Evolutionary conservation across 2,888 invertebrate genomes (phyloP), one percentile per base, ranked within the genome.

Genomic region (Leucoptera coffeella): DNA sequence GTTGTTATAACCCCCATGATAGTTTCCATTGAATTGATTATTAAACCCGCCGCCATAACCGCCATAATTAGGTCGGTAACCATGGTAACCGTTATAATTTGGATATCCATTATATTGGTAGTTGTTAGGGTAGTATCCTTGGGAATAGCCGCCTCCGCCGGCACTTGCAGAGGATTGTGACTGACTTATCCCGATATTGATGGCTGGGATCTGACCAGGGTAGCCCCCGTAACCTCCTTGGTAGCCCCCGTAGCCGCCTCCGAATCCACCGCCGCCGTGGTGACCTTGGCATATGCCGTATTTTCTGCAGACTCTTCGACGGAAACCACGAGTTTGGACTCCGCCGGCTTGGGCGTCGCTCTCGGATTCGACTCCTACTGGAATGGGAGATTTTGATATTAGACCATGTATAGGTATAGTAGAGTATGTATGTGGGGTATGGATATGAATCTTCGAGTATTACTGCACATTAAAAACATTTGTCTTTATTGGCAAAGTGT

Each of bases 121-220:
- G 35, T 59, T 59, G 31, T 51, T 49, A 2, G 60, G 60, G 27
- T 43, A 47, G 34, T 51, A 42, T 2, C 56, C 52, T 15, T 35
- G 38, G 2, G 43, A 43, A 22, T 51, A 47, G 7, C 57, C 59
- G 2, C 58, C 57, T 0, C 50, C 54, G 0, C 56, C 64, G 9
- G 52, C 46, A 15, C 52, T 60, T 0, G 61, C 45, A 3, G 65
- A 59, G 8, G 62, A 46, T 32, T 69, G 69, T 0, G 69, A 64
- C 32, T 67, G 69, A 27, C 65, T 67, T 28, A 67, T 59, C 2
- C 64, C 69, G 26, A 67, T 67, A 38, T 64, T 65, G 29, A 67
- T 56, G 4, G 60, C 54, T 6, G 52, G 53, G 22, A 36, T 32
- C 8, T 45, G 40, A 15, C 46, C 48, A 25, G 41, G 45, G 26